Evolutionary conservation across 2,113 vertebrate genomes (phyloP).

Genomic region (Otis tarda): DNA sequence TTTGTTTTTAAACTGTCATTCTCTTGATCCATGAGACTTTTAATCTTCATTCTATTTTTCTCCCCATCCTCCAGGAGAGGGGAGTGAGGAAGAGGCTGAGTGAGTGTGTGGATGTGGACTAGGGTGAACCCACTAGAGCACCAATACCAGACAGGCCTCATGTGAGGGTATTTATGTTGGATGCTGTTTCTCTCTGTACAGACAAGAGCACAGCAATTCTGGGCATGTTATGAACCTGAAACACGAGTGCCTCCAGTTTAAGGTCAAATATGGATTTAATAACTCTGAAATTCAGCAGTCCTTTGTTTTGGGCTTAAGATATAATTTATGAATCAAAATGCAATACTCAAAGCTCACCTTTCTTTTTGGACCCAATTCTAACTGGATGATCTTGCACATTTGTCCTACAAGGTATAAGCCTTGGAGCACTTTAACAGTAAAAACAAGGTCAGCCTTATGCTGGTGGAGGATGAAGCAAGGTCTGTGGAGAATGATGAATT

Average conservation of each 20-base stretch:
- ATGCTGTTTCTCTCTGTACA: neutral
- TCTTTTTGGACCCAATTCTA: neutral
- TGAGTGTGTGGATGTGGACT: neutral
- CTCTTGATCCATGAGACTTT: neutral
- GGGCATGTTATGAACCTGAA: neutral
- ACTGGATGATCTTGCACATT: neutral
- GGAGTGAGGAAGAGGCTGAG: neutral
- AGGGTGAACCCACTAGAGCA: accelerated
- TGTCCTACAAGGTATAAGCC: neutral
- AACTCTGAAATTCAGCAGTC: neutral
- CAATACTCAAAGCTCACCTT: accelerated
- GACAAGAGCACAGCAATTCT: neutral
- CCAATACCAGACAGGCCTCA: neutral
- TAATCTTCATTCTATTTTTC: neutral
- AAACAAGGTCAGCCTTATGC: neutral
- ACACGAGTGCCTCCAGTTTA: neutral
- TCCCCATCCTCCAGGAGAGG: neutral
- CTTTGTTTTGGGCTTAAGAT: neutral
- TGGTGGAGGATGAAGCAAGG: neutral
- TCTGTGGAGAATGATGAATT: neutral
- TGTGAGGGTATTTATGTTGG: accelerated
- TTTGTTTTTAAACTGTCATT: neutral
- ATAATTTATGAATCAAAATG: neutral
- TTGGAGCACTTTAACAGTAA: neutral
- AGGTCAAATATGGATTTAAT: neutral